Base-by-base conservation (phyloP, 2,888 invertebrate species). In the Reticulitermes lucifugus region DNA sequence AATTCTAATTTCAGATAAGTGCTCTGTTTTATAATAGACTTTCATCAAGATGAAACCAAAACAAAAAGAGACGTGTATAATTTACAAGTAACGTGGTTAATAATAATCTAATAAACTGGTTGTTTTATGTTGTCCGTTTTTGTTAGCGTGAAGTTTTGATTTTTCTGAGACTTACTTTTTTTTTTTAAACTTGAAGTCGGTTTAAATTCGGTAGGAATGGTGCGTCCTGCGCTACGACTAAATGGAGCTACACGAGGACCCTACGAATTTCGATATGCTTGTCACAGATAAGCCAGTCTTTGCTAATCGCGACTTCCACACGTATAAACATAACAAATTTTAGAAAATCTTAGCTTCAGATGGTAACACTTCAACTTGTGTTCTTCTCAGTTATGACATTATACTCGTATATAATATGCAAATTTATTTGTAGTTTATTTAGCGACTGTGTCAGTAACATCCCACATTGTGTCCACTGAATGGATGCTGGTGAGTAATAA, bases 1-100 rank as follows among this genome's bases (percentile, higher is more conserved):
- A 86, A 86, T 86, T 86, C 85, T 86, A 86, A 86, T 86, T 86
- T 83, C 85, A 86, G 85, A 86, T 85, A 86, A 85, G 85, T 85
- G 86, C 86, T 81, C 85, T 71, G 83, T 84, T 86, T 85, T 86
- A 84, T 84, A 86, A 86, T 85, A 75, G 85, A 86, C 86, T 86
- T 86, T 86, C 86, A 83, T 86, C 86, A 85, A 81, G 81, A 81
- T 81, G 84, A 80, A 79, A 83, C 70, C 29, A 71, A 70, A 85
- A 41, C 75, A 84, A 46, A 84, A 79, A 83, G 70, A 84, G 59
- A 85, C 46, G 73, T 65, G 43, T 84, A 83, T 85, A 81, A 81
- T 81, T 70, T 81, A 81, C 81, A 81, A 85, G 85, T 86, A 77
- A 84, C 83, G 84, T 83, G 84, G 84, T 86, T 86, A 86, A 86